A percentile compares a stretch with the other conserved stretches of the same genome.
Conservation (phyloP, 2,888 invertebrate genomes). For the Agrenia bidenticulata region DNA sequence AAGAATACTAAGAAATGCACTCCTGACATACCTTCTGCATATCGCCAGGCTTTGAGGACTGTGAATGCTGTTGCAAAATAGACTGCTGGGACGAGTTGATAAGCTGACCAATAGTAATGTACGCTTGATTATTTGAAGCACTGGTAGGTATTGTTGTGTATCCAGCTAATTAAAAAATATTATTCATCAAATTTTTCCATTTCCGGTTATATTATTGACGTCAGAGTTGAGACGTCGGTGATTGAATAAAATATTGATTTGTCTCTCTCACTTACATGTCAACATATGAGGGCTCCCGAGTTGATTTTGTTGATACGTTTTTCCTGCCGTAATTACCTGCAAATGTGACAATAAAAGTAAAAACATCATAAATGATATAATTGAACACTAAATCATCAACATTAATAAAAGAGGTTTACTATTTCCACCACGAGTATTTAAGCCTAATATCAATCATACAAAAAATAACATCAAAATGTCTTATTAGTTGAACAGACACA, state of each 20-base stretch:
- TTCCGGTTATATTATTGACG: too few relatives aligned
- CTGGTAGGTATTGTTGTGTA: slow-evolving; percentile 76
- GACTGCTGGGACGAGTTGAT: slow-evolving; percentile 69
- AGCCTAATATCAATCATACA: too few relatives aligned
- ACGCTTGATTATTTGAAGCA: slow-evolving; percentile 55
- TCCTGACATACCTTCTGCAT: slow-evolving; percentile 68
- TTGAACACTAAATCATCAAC: too few relatives aligned
- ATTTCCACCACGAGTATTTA: too few relatives aligned
- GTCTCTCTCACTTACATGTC: slow-evolving; percentile 53
- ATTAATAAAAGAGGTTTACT: too few relatives aligned
- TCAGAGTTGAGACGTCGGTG: too few relatives aligned
- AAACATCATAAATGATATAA: too few relatives aligned
- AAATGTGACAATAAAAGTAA: background rate
- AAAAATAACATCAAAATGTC: too few relatives aligned
- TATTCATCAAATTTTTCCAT: background rate
- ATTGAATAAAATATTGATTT: too few relatives aligned
- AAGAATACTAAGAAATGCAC: too few relatives aligned
- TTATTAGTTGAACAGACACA: too few relatives aligned
- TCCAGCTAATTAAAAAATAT: slow-evolving; percentile 63
- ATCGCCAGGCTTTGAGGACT: slow-evolving; percentile 65
- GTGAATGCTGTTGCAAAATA: slow-evolving; percentile 63
- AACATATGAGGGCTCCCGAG: slow-evolving; percentile 79
- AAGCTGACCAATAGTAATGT: slow-evolving; percentile 59
- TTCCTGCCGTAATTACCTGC: slow-evolving; percentile 69
- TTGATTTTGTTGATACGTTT: slow-evolving; percentile 76